These are phyloP conservation scores for Monarcha castaneiventris DNA, from an alignment of 2,113 vertebrate genomes.

Conservation along the genomic window DNA sequence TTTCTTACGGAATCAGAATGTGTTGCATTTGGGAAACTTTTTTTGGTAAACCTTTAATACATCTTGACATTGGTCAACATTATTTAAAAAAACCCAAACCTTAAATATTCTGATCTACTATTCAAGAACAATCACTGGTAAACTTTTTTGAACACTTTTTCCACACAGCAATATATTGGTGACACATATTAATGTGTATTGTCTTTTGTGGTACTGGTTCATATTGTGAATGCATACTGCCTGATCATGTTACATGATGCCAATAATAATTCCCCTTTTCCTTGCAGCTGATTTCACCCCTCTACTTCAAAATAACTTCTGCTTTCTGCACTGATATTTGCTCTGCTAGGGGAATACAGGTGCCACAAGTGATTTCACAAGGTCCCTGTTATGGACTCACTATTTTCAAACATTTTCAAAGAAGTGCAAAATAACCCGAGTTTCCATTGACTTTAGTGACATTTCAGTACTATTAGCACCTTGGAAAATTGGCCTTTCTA, in stretches of 20 bases:
- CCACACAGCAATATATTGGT: background rate
- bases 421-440: background rate
- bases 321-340: background rate
- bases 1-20: background rate
- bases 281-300: background rate
- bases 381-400: background rate
- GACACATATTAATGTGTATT: accelerated
- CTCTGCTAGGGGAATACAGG: background rate
- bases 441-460: background rate
- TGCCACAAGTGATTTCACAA: background rate
- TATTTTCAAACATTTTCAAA: background rate
- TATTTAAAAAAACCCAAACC: background rate
- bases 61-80: background rate
- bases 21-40: background rate
- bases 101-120: background rate
- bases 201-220: background rate
- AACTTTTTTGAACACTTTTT: background rate
- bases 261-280: background rate
- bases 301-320: background rate
- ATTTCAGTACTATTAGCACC: background rate
- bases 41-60: background rate
- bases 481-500: background rate
- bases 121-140: background rate
- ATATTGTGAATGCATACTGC: background rate
- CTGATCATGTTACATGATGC: background rate